These are phyloP conservation scores for Cygnus atratus DNA, from an alignment of 2,113 vertebrate genomes.

Conservation along the genomic window DNA sequence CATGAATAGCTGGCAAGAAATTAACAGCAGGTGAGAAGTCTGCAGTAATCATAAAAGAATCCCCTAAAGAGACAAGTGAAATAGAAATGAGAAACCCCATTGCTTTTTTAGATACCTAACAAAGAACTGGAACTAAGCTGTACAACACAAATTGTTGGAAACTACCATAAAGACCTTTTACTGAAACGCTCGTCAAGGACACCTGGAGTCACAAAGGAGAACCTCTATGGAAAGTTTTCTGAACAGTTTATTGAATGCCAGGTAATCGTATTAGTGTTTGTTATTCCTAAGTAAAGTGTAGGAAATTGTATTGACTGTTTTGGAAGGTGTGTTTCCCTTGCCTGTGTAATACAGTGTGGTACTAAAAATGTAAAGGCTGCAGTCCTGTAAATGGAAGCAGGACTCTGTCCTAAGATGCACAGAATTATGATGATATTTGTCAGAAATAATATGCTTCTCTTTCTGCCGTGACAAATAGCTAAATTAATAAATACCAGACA, in stretches of 20 bases:
- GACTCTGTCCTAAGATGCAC: background rate
- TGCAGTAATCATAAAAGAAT: background rate
- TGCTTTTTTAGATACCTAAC: background rate
- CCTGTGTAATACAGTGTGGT: background rate
- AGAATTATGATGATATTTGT: background rate
- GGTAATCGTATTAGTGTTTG: background rate
- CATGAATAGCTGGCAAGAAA: background rate
- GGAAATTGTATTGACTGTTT: background rate
- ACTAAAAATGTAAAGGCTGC: background rate
- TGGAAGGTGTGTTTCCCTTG: background rate
- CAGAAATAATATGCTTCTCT: background rate
- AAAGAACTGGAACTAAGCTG: background rate
- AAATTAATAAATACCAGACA: background rate
- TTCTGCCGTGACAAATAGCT: background rate
- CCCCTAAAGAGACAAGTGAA: background rate
- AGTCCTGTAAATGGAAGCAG: background rate
- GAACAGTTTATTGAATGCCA: background rate
- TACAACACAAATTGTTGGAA: background rate
- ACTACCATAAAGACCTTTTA: background rate
- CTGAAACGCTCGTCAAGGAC: background rate
- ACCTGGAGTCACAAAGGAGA: background rate
- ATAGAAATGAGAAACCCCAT: background rate
- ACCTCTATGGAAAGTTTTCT: background rate
- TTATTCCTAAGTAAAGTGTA: background rate
- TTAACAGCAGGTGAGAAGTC: background rate